phyloP scores from a whole-genome alignment of 1,140 invertebrate species.

The Latrodectus geometricus region DNA sequence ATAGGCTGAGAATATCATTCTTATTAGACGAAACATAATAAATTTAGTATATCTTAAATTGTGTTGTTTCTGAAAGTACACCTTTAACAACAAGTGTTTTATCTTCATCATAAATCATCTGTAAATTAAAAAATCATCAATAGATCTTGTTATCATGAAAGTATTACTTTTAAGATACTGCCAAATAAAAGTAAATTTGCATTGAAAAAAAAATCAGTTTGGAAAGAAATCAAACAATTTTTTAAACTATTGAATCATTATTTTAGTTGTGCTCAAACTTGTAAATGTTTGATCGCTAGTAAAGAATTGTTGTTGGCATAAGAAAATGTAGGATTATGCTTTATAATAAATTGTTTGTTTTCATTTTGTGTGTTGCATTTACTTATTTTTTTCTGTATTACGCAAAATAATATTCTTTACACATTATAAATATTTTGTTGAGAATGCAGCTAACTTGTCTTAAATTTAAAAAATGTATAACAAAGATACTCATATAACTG shows the following conservation, averaged over 20 bases:
- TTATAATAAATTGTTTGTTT: conserved; percentile 61
- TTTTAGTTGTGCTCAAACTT: conserved; percentile 48
- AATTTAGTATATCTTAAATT: no score
- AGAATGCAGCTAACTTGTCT: no score
- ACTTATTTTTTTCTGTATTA: neutral
- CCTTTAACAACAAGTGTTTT: neutral
- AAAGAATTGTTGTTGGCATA: conserved; percentile 51
- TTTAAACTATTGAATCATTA: conserved; percentile 26
- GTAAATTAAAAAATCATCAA: conserved; percentile 23
- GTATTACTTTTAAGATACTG: conserved; percentile 33
- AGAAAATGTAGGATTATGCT: conserved; percentile 60
- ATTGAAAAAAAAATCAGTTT: conserved; percentile 15
- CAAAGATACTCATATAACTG: no score
- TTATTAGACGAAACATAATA: no score
- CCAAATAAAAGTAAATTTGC: conserved; percentile 45
- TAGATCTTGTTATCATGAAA: conserved; percentile 29
- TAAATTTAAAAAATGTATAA: no score
- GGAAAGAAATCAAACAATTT: conserved; percentile 23
- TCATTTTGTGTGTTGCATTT: conserved; percentile 28
- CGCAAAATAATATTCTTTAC: no score
- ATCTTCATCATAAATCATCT: conserved; percentile 19
- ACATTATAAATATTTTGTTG: no score
- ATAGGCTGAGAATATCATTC: no score
- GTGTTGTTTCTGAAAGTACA: no score
- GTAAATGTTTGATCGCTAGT: conserved; percentile 54